These are phyloP conservation scores for Enteromius viviparus DNA, from an alignment of 2,797 vertebrate genomes.

Conservation along the genomic window DNA sequence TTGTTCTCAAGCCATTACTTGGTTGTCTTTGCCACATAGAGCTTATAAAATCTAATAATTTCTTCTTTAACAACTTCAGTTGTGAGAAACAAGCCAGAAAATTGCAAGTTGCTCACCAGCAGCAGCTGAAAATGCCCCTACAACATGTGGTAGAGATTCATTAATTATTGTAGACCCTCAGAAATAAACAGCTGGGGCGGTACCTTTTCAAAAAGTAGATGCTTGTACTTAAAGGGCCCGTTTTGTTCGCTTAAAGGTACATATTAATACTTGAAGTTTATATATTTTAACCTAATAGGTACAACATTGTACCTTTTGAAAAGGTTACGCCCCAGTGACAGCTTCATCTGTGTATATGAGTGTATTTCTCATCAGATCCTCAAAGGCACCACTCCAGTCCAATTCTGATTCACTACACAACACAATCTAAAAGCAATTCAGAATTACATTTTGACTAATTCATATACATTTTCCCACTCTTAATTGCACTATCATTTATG, in stretches of 20 bases:
- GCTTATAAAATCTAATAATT: not conserved
- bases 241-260: too few species aligned
- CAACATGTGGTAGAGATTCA: not conserved
- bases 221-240: too few species aligned
- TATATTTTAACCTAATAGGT: too few species aligned
- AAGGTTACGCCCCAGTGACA: too few species aligned
- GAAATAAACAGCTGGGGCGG: too few species aligned
- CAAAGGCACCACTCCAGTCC: not conserved
- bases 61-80: not conserved
- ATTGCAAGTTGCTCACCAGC: not conserved
- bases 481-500: not conserved
- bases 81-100: not conserved
- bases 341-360: too few species aligned
- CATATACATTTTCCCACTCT: not conserved
- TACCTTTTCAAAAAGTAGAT: too few species aligned
- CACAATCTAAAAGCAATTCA: not conserved
- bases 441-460: not conserved
- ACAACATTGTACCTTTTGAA: too few species aligned
- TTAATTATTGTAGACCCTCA: not conserved
- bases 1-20: not conserved
- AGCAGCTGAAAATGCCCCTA: not conserved
- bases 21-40: not conserved
- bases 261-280: too few species aligned
- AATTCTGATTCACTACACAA: not conserved
- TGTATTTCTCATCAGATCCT: not conserved